Evolutionary conservation across 92 coral and sea anemone species (phyloP), one percentile per base, ranked within the genome.

Genomic region (Parazoanthus swiftii): DNA sequence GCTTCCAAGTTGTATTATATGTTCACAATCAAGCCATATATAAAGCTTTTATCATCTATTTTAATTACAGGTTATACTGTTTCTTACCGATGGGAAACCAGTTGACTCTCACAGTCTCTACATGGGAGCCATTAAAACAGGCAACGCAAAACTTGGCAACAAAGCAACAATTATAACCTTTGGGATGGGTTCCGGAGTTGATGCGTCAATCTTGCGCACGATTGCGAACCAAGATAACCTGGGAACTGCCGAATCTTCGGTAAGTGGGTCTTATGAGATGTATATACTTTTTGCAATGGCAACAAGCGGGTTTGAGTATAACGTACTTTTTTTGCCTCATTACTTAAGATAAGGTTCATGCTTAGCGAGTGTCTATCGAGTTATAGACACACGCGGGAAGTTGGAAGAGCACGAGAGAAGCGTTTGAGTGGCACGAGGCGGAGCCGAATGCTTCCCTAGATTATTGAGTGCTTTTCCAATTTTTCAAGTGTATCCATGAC

Each of bases 21-120:
- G 50, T 4, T 6, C 4, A 43, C 15, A 51, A 9, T 51, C 15
- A 8, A 51, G 16, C 7, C 58, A 51, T 13, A 3, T 0, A 9
- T 9, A 51, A 51, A 9, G 16, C 14, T 0, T 51, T 51, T 51
- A 51, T 51, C 3, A 51, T 9, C 7, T 51, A 11, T 51, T 51
- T 1, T 51, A 9, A 38, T 66, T 67, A 7, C 90, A 86, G n/a
- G 92, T 93, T 25, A 89, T 93, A 14, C 76, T 93, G 66, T 93
- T 93, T 84, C 76, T 93, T 4, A 93, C 95, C 14, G 94, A 93
- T 72, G 95, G 95, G 2, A 15, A 74, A 37, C 94, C 95, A n/a
- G 72, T 48, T 7, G 95, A 93, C 6, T n/a, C 11, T 21, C 2
- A 70, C 6, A 20, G 0, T 25, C 14, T 36, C 35, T 86, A 86